A percentile compares a stretch with the other conserved stretches of the same genome.
Conservation (phyloP, 2,113 vertebrate genomes). For the Podarcis cretensis region DNA sequence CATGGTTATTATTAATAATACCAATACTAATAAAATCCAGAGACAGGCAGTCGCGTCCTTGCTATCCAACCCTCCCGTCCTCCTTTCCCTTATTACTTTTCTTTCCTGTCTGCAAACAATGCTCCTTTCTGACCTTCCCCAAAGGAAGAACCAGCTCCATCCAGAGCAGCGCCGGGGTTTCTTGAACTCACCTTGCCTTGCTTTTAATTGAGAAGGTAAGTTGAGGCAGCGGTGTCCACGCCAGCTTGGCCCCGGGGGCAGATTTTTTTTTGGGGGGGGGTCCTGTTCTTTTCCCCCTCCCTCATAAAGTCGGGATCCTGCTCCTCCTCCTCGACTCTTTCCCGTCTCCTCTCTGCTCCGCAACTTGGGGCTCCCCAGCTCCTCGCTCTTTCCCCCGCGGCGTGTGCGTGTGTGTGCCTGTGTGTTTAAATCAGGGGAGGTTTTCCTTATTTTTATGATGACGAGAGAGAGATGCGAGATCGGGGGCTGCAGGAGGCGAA, state of each 20-base stretch:
- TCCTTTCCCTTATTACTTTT: not conserved
- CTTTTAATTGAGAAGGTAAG: constrained; percentile 89
- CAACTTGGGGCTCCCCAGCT: not conserved
- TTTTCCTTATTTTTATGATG: constrained; percentile 81
- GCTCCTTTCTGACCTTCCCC: constrained; percentile 86
- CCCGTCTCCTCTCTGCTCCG: not conserved
- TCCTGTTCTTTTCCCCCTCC: not conserved
- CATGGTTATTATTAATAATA: constrained; percentile 79
- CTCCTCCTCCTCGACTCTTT: too few relatives aligned
- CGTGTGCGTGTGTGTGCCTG: not conserved
- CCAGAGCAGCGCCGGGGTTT: constrained; percentile 78
- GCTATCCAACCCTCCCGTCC: constrained; percentile 30
- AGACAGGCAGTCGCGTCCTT: constrained; percentile 59
- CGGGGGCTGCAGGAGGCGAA: not conserved
- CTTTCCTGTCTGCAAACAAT: constrained; percentile 72
- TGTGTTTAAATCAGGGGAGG: constrained; percentile 74
- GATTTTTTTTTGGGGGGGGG: constrained; percentile 35
- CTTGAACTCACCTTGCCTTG: constrained; percentile 80
- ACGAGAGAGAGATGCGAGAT: constrained; percentile 61
- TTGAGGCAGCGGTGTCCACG: constrained; percentile 14
- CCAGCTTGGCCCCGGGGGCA: constrained; percentile 61
- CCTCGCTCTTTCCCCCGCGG: not conserved
- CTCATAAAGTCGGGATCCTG: not conserved
- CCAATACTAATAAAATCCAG: constrained; percentile 64
- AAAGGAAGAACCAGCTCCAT: constrained; percentile 72